These are phyloP conservation scores for Apteryx owenii DNA, from an alignment of 2,113 vertebrate species.

Conservation along the genomic window DNA sequence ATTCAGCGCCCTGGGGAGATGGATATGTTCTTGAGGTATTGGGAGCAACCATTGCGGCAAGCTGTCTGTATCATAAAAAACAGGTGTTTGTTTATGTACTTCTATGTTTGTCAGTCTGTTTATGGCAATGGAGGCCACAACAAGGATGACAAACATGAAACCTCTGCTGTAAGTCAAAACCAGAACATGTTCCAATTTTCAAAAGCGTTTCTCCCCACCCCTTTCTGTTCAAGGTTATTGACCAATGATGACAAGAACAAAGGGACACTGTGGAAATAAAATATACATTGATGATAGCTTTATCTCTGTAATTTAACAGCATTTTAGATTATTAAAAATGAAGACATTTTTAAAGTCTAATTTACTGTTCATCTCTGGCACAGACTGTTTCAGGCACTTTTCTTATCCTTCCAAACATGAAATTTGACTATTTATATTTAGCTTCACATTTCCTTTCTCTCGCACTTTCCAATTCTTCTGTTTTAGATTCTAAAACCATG, in stretches of 20 bases:
- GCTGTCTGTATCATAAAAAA: background rate
- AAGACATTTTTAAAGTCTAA: conserved; percentile 29
- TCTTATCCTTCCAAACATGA: background rate
- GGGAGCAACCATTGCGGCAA: background rate
- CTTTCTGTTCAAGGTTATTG: conserved; percentile 3
- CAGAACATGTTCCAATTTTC: background rate
- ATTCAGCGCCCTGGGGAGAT: background rate
- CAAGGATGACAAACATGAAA: background rate
- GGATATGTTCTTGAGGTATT: background rate
- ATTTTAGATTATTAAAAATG: conserved; percentile 58
- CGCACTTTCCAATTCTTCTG: background rate
- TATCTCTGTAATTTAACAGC: conserved; percentile 42
- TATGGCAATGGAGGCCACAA: background rate
- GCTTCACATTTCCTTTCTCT: background rate
- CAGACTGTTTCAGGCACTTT: background rate
- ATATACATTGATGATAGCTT: conserved; percentile 14
- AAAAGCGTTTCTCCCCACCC: background rate
- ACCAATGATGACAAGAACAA: conserved; percentile 24
- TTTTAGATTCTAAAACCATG: background rate
- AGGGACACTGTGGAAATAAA: conserved; percentile 57
- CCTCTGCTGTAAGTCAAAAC: conserved; percentile 14
- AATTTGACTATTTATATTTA: background rate
- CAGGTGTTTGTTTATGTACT: background rate
- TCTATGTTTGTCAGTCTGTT: background rate
- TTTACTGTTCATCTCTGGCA: background rate